These are phyloP conservation scores for Vanessa cardui DNA, from an alignment of 2,888 invertebrate species.

Conservation along the genomic window DNA sequence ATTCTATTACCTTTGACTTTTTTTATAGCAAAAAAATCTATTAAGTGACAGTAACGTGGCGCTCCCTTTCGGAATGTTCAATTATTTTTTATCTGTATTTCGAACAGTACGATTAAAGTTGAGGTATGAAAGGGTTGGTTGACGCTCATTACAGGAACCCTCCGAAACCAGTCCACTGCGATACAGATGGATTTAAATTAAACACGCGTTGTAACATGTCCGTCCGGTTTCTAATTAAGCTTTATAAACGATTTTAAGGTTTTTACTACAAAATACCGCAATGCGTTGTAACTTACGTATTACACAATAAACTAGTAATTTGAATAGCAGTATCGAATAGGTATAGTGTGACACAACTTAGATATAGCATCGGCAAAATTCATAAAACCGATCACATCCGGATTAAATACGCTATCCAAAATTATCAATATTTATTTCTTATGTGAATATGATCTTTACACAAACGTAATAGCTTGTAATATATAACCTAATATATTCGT, in stretches of 20 bases:
- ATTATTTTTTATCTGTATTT: constrained; percentile 11
- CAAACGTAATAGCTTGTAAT: too few relatives aligned
- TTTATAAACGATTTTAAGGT: neutral
- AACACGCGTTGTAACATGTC: constrained; percentile 5
- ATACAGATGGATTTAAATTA: constrained; percentile 4
- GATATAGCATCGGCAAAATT: too few relatives aligned
- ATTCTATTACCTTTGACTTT: too few relatives aligned
- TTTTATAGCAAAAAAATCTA: too few relatives aligned
- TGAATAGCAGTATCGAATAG: too few relatives aligned
- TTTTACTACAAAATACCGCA: neutral
- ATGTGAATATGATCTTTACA: too few relatives aligned
- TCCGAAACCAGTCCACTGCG: neutral
- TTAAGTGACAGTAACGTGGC: neutral
- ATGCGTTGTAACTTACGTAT: neutral
- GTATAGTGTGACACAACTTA: too few relatives aligned
- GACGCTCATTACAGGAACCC: constrained; percentile 8
- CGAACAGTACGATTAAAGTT: neutral
- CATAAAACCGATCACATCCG: too few relatives aligned
- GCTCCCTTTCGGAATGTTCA: neutral
- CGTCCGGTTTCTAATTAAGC: neutral
- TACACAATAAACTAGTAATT: too few relatives aligned
- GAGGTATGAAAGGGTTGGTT: constrained; percentile 1
- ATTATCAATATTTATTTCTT: too few relatives aligned
- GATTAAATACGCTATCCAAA: too few relatives aligned
- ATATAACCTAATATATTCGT: too few relatives aligned